Percentiles rank a stretch among this genome's conserved stretches.
Evolutionary conservation across 1,140 invertebrate genomes (phyloP).

Genomic region (Musca domestica): DNA sequence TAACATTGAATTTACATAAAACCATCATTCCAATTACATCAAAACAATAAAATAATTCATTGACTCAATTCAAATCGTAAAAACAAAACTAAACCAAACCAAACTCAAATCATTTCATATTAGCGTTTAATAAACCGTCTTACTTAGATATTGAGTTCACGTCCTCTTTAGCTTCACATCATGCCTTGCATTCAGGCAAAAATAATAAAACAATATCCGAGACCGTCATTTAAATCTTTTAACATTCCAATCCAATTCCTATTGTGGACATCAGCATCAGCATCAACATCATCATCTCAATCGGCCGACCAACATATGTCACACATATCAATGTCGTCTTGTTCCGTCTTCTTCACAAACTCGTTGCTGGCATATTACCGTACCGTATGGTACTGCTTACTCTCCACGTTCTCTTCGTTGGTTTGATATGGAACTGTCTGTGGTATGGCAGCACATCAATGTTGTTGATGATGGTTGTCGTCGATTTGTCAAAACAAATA

Average conservation of each 20-base stretch:
- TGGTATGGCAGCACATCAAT: not conserved
- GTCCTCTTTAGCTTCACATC: constrained; percentile 4
- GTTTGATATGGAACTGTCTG: not conserved
- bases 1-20: not conserved
- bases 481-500: constrained; percentile 17
- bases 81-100: too few species aligned
- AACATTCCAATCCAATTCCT: constrained; percentile 1
- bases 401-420: too few species aligned
- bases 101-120: not conserved
- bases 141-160: constrained; percentile 3
- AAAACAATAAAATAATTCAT: constrained; percentile 3
- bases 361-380: not conserved
- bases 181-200: not conserved
- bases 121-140: constrained; percentile 8
- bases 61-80: not conserved
- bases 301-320: constrained; percentile 12
- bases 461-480: not conserved
- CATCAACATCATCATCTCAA: too few species aligned
- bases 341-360: too few species aligned
- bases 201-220: too few species aligned
- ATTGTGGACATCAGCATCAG: too few species aligned
- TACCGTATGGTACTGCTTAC: not conserved
- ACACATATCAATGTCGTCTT: constrained; percentile 15
- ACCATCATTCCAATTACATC: not conserved
- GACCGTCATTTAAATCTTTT: constrained; percentile 1